These are phyloP conservation scores for Schrankia costaestrigalis DNA, from an alignment of 2,888 invertebrate genomes.

Conservation along the genomic window DNA sequence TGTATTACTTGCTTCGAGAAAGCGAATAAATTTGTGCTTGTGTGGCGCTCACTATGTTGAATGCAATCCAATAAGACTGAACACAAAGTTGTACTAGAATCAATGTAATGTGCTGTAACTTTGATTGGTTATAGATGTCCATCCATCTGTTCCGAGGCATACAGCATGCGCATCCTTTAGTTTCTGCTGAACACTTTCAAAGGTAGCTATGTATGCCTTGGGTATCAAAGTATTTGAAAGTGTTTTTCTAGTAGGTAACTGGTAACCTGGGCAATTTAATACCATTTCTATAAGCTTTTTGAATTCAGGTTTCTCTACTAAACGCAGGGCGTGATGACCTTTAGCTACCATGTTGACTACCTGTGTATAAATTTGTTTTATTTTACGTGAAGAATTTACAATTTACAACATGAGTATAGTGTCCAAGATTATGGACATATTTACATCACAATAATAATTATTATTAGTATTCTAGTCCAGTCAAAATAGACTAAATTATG, in stretches of 20 bases:
- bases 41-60: background rate
- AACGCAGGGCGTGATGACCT: too few species aligned
- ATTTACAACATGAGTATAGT: too few species aligned
- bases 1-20: too few species aligned
- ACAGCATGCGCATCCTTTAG: background rate
- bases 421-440: too few species aligned
- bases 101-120: background rate
- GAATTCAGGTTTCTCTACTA: background rate
- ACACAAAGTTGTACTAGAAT: background rate
- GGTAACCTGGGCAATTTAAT: background rate
- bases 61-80: background rate
- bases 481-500: too few species aligned
- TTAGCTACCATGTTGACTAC: too few species aligned
- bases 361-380: too few species aligned
- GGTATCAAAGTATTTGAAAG: background rate
- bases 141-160: background rate
- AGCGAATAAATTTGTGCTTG: background rate
- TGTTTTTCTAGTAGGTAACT: background rate
- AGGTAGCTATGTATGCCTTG: background rate
- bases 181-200: too few species aligned
- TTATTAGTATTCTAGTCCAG: too few species aligned
- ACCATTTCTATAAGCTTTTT: background rate
- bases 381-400: too few species aligned
- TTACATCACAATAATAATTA: too few species aligned
- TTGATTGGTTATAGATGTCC: background rate